These are phyloP conservation scores for Larimichthys polyactis DNA, from an alignment of 2,113 vertebrate genomes.

Conservation along the genomic window DNA sequence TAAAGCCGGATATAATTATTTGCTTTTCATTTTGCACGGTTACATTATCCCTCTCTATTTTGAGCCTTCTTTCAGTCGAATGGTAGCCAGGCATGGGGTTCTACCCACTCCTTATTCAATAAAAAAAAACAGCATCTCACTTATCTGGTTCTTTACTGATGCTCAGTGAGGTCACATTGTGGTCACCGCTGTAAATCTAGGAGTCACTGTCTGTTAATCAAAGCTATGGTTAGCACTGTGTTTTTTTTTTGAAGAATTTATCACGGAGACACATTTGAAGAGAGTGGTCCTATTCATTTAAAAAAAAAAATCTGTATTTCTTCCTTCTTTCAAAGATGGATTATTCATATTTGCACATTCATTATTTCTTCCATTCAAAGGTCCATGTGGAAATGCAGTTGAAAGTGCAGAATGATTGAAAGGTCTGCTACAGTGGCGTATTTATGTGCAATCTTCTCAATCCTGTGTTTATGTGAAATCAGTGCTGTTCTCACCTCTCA, in stretches of 20 bases:
- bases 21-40: constrained; percentile 67
- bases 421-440: background rate
- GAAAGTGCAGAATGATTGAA: constrained; percentile 2
- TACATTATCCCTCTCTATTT: constrained; percentile 67
- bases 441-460: constrained; percentile 11
- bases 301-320: background rate
- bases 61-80: constrained; percentile 39
- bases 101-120: constrained; percentile 26
- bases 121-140: constrained; percentile 28
- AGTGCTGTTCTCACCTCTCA: background rate
- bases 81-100: background rate
- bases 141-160: constrained; percentile 31
- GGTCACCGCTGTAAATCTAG: constrained; percentile 29
- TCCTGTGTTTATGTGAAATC: constrained; percentile 10
- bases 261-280: background rate
- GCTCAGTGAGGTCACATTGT: constrained; percentile 14
- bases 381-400: background rate
- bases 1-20: constrained; percentile 77
- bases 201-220: constrained; percentile 24
- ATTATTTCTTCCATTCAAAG: background rate
- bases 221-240: background rate
- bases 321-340: background rate
- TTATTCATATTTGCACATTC: background rate
- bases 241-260: constrained; percentile 3
- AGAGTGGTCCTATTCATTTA: background rate